These are phyloP conservation scores for Siniperca chuatsi DNA, from an alignment of 2,113 vertebrate species.

Conservation along the genomic window DNA sequence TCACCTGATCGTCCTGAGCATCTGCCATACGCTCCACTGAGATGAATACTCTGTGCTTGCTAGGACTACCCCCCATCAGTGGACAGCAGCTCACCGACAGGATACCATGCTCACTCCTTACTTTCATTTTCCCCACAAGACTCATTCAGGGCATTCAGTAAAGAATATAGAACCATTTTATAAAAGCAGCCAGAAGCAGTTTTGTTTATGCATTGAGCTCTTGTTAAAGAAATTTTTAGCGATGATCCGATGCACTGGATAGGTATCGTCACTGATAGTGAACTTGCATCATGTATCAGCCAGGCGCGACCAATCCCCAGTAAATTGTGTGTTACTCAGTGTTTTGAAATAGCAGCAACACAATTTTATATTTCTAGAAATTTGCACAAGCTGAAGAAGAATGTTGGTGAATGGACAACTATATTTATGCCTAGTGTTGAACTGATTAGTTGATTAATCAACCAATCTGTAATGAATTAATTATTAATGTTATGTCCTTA, in stretches of 20 bases:
- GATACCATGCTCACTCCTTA: not conserved
- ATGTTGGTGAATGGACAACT: too few species aligned
- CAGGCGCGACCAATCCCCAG: not conserved
- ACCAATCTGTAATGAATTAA: not conserved
- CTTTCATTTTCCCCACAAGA: not conserved
- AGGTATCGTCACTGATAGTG: not conserved
- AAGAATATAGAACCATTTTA: not conserved
- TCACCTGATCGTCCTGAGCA: conserved; percentile 42
- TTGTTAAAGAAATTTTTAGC: not conserved
- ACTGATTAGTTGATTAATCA: too few species aligned
- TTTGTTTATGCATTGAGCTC: not conserved
- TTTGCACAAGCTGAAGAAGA: not conserved
- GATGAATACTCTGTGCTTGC: conserved; percentile 1
- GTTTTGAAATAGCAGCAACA: not conserved
- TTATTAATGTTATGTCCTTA: too few species aligned
- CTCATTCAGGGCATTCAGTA: not conserved
- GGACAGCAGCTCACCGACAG: not conserved
- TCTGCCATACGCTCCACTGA: conserved; percentile 28
- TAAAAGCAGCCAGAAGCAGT: not conserved
- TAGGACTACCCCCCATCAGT: not conserved
- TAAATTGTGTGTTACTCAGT: not conserved
- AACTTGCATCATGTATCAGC: not conserved
- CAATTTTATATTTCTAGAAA: not conserved
- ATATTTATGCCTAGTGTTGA: too few species aligned
- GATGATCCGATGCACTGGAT: not conserved